These are phyloP conservation scores for Poeciliopsis occidentalis DNA, from an alignment of 2,113 vertebrate genomes.

Conservation along the genomic window DNA sequence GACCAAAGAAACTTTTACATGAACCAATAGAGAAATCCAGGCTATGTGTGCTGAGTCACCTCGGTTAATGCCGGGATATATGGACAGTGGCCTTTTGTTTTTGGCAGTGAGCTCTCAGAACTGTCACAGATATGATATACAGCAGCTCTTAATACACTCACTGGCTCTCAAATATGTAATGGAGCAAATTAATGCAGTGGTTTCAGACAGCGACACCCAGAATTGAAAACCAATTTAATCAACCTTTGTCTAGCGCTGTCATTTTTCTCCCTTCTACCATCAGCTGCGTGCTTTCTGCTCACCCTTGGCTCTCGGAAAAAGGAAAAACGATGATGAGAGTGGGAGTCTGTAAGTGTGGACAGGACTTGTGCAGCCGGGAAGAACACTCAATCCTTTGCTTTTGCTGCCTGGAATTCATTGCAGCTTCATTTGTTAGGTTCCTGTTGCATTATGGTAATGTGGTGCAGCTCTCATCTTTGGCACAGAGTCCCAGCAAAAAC, in stretches of 20 bases:
- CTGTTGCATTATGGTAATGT: slow-evolving; percentile 55
- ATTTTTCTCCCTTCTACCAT: slow-evolving; percentile 61
- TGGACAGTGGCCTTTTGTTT: slow-evolving; percentile 44
- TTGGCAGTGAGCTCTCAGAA: slow-evolving; percentile 58
- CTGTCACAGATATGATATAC: slow-evolving; percentile 73
- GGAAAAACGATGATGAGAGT: neutral
- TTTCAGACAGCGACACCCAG: slow-evolving; percentile 66
- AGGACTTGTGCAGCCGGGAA: slow-evolving; percentile 45
- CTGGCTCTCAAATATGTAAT: slow-evolving; percentile 74
- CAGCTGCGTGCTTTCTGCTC: slow-evolving; percentile 18
- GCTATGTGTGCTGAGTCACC: slow-evolving; percentile 59
- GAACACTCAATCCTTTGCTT: slow-evolving; percentile 40
- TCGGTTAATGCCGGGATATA: slow-evolving; percentile 48
- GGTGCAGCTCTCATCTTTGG: slow-evolving; percentile 47
- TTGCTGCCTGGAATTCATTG: slow-evolving; percentile 61
- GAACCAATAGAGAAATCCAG: slow-evolving; percentile 36
- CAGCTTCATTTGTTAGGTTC: slow-evolving; percentile 62
- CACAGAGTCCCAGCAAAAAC: slow-evolving; percentile 45
- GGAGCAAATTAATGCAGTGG: slow-evolving; percentile 73
- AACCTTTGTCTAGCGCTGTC: slow-evolving; percentile 73
- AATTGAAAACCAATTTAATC: slow-evolving; percentile 79
- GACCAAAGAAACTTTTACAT: slow-evolving; percentile 37
- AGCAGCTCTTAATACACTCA: slow-evolving; percentile 75
- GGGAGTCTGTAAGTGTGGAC: slow-evolving; percentile 39
- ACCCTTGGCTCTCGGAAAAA: slow-evolving; percentile 35